phyloP scores from a whole-genome alignment of 2,113 vertebrate genomes.

The Melanerpes formicivorus region DNA sequence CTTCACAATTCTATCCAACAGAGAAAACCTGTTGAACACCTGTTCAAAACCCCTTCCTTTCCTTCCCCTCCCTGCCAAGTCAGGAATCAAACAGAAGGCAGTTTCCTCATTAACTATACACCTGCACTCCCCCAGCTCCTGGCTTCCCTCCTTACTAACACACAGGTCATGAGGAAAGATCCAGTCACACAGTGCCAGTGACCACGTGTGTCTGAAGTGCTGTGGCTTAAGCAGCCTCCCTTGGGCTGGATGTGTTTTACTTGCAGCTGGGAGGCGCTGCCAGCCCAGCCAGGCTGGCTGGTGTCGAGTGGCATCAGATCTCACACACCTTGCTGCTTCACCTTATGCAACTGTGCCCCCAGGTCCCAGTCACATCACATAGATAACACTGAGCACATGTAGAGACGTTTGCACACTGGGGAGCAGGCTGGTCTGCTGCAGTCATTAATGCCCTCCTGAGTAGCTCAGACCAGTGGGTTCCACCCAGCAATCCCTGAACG shows the following conservation, averaged over 20 bases:
- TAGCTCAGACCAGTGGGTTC: not conserved
- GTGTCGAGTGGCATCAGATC: not conserved
- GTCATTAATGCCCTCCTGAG: not conserved
- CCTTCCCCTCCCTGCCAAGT: not conserved
- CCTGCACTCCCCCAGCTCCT: not conserved
- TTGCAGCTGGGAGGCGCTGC: not conserved
- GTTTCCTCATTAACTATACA: not conserved
- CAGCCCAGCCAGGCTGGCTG: not conserved
- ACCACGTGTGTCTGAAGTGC: not conserved
- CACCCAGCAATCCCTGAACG: not conserved
- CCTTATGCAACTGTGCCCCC: not conserved
- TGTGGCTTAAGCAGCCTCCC: not conserved
- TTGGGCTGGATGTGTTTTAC: not conserved
- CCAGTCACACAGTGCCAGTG: rapidly evolving
- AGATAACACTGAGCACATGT: too few relatives aligned
- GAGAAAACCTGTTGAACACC: not conserved
- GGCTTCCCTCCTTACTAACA: not conserved
- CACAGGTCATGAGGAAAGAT: not conserved
- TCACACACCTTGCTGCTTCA: not conserved
- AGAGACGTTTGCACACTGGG: not conserved
- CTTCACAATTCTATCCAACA: not conserved
- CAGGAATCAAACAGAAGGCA: not conserved
- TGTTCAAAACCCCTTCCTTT: not conserved
- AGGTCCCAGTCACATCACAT: not conserved
- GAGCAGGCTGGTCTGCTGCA: not conserved